Base-by-base conservation (phyloP, 1,140 invertebrate species). In the Belonocnema kinseyi region DNA sequence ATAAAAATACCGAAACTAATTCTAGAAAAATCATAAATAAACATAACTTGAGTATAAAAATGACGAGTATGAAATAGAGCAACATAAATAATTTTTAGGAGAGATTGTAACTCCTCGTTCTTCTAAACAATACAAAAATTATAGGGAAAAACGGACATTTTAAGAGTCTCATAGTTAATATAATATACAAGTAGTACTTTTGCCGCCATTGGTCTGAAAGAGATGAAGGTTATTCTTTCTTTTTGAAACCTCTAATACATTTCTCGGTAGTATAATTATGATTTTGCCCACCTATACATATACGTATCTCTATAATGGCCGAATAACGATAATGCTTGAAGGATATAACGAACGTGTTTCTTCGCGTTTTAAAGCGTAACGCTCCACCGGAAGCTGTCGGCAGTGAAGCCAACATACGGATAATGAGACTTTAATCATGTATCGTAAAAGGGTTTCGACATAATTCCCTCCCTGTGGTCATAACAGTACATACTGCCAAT, bases 391-490 rank as follows among this genome's bases (percentile, higher is more conserved):
- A 66, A 66, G 61, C 61, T 66, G 61, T 16, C 14, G 40, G 40
- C 61, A 66, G 21, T 66, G 61, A 40, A 66, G 13, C 61, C 61
- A 66, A 66, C 61, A 66, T 66, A 66, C 61, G 61, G 61, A 66
- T 66, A 66, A 66, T 66, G 61, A 66, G 61, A 66, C 61, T 66
- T 66, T 66, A 66, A 66, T 66, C 61, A 66, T 66, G 61, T 66
- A 66, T 66, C 61, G 61, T 66, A 66, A 66, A 66, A 66, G 61
- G 61, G 26, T 66, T 66, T 66, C 61, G 61, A 66, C 33, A 66
- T 66, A 66, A 66, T 66, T 66, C 61, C n/a, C 61, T 40, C 33
- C 26, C 26, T 17, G 54, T 66, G 61, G 61, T 40, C 21, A 66
- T 66, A 66, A 66, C 40, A 66, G 26, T 40, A 26, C 14, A 66